These are phyloP conservation scores for Megalurothrips usitatus DNA, from an alignment of 2,888 invertebrate genomes.

Conservation along the genomic window DNA sequence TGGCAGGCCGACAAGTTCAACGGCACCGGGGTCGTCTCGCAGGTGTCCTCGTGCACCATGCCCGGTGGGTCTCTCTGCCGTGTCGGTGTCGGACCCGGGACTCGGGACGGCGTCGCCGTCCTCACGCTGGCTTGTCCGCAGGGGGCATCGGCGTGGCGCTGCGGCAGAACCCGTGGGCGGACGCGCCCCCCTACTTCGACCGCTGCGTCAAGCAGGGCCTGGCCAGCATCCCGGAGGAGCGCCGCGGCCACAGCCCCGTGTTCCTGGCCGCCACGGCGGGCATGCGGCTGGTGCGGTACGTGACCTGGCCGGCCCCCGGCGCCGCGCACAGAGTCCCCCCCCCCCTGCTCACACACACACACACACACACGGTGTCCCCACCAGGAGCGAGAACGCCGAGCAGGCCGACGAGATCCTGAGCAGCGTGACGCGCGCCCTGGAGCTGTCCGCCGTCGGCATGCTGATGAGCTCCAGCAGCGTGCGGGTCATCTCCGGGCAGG, in stretches of 20 bases:
- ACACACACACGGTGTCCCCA: background rate
- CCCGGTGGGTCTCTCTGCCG: background rate
- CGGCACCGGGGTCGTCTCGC: conserved; percentile 14
- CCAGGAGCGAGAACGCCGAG: background rate
- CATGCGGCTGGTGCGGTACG: background rate
- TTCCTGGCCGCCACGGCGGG: conserved; percentile 10
- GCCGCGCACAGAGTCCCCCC: background rate
- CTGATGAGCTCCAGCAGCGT: background rate
- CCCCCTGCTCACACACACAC: background rate
- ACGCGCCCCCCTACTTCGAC: background rate
- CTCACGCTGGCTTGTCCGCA: background rate
- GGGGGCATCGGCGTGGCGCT: conserved; percentile 4
- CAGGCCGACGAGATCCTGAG: background rate
- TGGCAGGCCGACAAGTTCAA: conserved; percentile 18
- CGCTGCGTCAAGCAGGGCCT: background rate
- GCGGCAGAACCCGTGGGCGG: background rate
- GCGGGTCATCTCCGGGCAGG: background rate
- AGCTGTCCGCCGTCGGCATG: background rate
- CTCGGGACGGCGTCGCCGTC: too few relatives aligned
- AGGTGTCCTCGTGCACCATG: background rate
- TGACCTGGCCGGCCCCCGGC: background rate
- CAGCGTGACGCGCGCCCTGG: background rate
- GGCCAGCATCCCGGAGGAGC: background rate
- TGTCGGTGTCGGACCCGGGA: background rate
- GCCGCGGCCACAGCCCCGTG: conserved; percentile 6